Percentiles rank a stretch among this genome's conserved stretches.
These are phyloP conservation scores for Empidonax alnorum DNA, from an alignment of 2,113 vertebrate genomes.

Conservation along the genomic window DNA sequence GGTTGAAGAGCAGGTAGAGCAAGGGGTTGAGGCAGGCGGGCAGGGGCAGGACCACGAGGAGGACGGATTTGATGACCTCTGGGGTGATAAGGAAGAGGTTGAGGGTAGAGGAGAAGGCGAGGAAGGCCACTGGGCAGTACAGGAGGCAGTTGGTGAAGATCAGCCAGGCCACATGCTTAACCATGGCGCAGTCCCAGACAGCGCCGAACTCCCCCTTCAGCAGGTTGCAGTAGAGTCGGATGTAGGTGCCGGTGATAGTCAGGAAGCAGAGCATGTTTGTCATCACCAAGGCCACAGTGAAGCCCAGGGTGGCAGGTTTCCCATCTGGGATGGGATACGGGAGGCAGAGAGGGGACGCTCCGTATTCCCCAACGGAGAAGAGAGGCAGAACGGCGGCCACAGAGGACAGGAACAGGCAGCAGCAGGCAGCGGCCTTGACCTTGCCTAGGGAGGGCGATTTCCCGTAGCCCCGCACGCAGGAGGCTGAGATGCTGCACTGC, in stretches of 20 bases:
- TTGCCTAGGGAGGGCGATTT: constrained; percentile 81
- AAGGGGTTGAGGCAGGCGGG: constrained; percentile 92
- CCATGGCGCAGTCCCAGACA: constrained; percentile 91
- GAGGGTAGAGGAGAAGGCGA: constrained; percentile 89
- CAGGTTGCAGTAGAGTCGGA: constrained; percentile 90
- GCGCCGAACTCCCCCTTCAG: constrained; percentile 85
- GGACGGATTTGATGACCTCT: constrained; percentile 88
- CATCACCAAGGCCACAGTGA: constrained; percentile 82
- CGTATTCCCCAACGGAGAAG: constrained; percentile 86
- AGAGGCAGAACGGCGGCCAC: constrained; percentile 83
- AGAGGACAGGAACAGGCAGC: constrained; percentile 84
- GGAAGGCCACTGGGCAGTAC: constrained; percentile 92
- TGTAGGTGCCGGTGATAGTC: constrained; percentile 88
- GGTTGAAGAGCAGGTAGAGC: constrained; percentile 91
- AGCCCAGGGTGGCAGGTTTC: constrained; percentile 77
- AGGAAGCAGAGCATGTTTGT: constrained; percentile 90
- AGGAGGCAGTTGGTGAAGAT: constrained; percentile 94
- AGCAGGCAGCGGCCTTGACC: constrained; percentile 80
- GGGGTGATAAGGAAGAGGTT: constrained; percentile 88
- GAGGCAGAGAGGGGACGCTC: constrained; percentile 92
- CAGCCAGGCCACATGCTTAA: constrained; percentile 93
- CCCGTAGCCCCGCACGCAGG: constrained; percentile 79
- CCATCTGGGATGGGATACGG: constrained; percentile 83
- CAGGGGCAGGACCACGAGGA: constrained; percentile 90
- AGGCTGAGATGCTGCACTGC: constrained; percentile 87